Conservation (phyloP, 2,797 vertebrate species). For the Numenius phaeopus region DNA sequence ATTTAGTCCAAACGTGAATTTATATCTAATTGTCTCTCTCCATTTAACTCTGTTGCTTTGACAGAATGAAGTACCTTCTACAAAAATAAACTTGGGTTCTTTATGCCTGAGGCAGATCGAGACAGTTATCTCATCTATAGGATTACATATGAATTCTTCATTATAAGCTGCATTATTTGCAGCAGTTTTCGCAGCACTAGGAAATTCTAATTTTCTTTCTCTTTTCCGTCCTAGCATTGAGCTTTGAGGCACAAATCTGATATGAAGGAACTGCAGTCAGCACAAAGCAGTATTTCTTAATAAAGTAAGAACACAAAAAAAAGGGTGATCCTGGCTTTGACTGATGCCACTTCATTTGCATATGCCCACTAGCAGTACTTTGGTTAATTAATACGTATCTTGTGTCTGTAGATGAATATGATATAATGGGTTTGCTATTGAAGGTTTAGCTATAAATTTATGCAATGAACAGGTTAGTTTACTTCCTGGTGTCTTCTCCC, state of each 20-base stretch:
- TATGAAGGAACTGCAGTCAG: background rate
- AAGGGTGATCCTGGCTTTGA: background rate
- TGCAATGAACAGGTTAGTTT: background rate
- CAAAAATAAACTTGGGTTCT: background rate
- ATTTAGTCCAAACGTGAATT: background rate
- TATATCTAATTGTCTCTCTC: background rate
- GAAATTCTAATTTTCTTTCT: background rate
- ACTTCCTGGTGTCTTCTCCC: background rate
- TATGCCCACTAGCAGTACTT: conserved; percentile 23
- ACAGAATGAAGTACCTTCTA: background rate
- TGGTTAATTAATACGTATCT: conserved; percentile 47
- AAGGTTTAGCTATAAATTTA: conserved; percentile 15
- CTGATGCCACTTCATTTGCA: conserved; percentile 48
- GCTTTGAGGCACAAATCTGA: background rate
- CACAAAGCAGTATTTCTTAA: background rate
- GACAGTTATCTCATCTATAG: background rate
- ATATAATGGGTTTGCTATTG: conserved; percentile 7
- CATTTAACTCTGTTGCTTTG: background rate
- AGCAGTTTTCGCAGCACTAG: background rate
- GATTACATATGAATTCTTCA: background rate
- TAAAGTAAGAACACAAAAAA: background rate
- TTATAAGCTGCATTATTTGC: background rate
- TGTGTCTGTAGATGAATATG: background rate
- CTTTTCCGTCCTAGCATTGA: background rate
- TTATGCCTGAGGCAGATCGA: background rate